These are phyloP conservation scores for Notocelia uddmanniana DNA, from an alignment of 2,888 invertebrate genomes.

Conservation along the genomic window DNA sequence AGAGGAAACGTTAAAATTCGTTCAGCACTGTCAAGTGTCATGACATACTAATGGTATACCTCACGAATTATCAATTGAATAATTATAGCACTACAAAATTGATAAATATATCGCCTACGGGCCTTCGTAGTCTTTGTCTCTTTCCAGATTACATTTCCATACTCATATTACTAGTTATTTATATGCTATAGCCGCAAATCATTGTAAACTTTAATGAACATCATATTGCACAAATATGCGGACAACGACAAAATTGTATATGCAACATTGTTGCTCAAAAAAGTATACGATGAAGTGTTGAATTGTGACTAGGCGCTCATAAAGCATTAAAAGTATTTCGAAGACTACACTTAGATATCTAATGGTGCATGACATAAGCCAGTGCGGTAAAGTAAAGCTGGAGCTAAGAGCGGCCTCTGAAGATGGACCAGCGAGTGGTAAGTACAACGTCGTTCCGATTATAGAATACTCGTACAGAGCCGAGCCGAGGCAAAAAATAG, in stretches of 20 bases:
- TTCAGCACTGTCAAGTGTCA: too few species aligned
- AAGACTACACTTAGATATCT: slow-evolving; percentile 4
- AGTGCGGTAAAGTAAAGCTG: not conserved
- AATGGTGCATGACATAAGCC: slow-evolving; percentile 6
- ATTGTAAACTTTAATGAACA: not conserved
- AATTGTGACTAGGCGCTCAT: slow-evolving; percentile 13
- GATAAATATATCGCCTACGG: not conserved
- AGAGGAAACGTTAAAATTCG: too few species aligned
- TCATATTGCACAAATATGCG: not conserved
- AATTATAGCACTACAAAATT: too few species aligned
- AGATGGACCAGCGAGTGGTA: not conserved
- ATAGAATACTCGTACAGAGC: too few species aligned
- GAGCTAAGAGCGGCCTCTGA: not conserved
- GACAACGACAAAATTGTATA: not conserved
- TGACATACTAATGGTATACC: too few species aligned
- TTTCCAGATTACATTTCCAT: not conserved
- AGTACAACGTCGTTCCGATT: too few species aligned
- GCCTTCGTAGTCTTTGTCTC: not conserved
- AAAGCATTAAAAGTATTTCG: not conserved
- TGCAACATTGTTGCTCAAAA: not conserved
- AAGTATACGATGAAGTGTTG: not conserved
- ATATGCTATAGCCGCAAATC: not conserved
- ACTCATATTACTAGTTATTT: not conserved
- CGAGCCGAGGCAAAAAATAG: too few species aligned
- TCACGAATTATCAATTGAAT: too few species aligned